Conservation (phyloP, 2,797 vertebrate species). For the Fundulus diaphanus region DNA sequence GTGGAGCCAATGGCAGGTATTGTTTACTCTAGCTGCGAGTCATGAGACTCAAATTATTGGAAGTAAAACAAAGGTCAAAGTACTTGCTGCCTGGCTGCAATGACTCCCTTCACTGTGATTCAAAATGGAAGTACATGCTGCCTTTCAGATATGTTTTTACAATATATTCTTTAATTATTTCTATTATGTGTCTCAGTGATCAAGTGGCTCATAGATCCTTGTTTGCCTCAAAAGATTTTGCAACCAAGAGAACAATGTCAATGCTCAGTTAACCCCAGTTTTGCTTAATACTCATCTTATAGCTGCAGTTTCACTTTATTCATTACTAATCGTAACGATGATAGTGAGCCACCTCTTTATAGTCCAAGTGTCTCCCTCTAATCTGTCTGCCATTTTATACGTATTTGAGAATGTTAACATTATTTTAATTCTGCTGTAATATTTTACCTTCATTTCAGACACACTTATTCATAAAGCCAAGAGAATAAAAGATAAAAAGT, state of each 20-base stretch:
- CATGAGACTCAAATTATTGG: conserved; percentile 7
- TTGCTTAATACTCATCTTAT: background rate
- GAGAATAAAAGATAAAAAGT: background rate
- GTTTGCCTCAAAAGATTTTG: background rate
- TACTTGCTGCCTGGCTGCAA: conserved; percentile 16
- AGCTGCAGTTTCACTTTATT: background rate
- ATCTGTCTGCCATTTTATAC: background rate
- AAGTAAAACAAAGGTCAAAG: conserved; percentile 43
- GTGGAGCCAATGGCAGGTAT: conserved; percentile 30
- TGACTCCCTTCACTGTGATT: conserved; percentile 21
- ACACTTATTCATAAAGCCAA: background rate
- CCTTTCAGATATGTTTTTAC: too few species aligned
- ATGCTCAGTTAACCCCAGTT: background rate
- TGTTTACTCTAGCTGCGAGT: conserved; percentile 53
- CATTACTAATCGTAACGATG: background rate
- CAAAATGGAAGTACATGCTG: conserved; percentile 11
- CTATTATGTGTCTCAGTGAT: background rate
- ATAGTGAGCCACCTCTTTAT: background rate
- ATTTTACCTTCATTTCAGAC: background rate
- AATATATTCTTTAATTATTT: too few species aligned
- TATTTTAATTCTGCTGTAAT: background rate
- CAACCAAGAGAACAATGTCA: background rate
- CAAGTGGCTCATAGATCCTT: background rate
- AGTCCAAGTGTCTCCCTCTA: too few species aligned
- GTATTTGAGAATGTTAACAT: background rate